These are phyloP conservation scores for Maccullochella peelii DNA, from an alignment of 2,113 vertebrate genomes.

Conservation along the genomic window DNA sequence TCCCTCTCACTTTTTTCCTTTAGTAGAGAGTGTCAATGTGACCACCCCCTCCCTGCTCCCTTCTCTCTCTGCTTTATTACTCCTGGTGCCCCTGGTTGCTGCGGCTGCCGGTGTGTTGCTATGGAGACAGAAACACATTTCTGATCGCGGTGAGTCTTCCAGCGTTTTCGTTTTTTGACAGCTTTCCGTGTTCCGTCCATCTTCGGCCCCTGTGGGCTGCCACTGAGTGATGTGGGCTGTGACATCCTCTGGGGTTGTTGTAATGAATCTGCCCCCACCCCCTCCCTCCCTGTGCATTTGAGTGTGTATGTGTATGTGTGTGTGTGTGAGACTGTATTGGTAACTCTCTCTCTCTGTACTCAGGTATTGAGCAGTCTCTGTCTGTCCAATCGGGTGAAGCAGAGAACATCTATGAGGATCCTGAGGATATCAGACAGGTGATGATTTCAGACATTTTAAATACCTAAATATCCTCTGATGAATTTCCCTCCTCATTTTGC, in stretches of 20 bases:
- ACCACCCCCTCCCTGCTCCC: constrained; percentile 58
- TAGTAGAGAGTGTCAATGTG: constrained; percentile 56
- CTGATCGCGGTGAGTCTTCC: constrained; percentile 80
- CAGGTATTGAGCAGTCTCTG: constrained; percentile 81
- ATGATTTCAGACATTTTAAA: constrained; percentile 51
- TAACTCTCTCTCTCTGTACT: constrained; percentile 49
- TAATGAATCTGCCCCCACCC: constrained; percentile 69
- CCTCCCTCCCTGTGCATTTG: constrained; percentile 14
- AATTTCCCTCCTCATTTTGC: constrained; percentile 18
- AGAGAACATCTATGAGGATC: constrained; percentile 86
- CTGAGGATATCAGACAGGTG: constrained; percentile 85
- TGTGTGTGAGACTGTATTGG: constrained; percentile 4
- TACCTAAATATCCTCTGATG: constrained; percentile 41
- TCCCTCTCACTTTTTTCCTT: constrained; percentile 37
- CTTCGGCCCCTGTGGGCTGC: constrained; percentile 67
- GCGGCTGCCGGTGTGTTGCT: constrained; percentile 82
- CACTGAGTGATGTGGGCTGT: constrained; percentile 70
- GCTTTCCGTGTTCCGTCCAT: constrained; percentile 67
- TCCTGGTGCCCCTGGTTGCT: constrained; percentile 83
- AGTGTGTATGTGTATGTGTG: not conserved
- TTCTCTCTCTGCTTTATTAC: constrained; percentile 81
- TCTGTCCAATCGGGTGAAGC: constrained; percentile 78
- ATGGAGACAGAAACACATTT: constrained; percentile 84
- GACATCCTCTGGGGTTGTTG: constrained; percentile 74
- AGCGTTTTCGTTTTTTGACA: constrained; percentile 70